Base-by-base conservation (phyloP, 2,113 vertebrate species). In the Rafetus swinhoei region DNA sequence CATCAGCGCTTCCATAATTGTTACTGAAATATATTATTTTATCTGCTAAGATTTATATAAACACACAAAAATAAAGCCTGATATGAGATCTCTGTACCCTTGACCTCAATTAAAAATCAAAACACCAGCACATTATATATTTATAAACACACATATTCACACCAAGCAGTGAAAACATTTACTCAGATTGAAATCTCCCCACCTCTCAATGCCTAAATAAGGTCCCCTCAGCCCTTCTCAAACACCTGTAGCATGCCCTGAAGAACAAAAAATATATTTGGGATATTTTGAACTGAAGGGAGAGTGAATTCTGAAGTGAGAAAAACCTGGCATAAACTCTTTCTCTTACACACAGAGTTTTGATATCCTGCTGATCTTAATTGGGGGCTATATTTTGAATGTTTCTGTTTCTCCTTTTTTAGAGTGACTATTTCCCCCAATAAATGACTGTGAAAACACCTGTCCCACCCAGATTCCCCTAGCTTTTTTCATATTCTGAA, bases 311-410 rank as follows among this genome's bases (percentile, higher is more conserved):
- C 79, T 81, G 25, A 96, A 81, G 92, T 93, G 39, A 85, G 87
- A 91, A 86, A 88, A 24, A 45, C 94, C 56, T 88, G 93, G 54
- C 35, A 86, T 88, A 81, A 87, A 60, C 87, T 93, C 80, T 69
- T 95, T 39, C 84, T 95, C 72, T 95, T 95, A 94, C 81, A 53
- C 85, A 77, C 79, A 96, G 85, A 93, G 45, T 79, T 21, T 76
- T 92, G 90, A 87, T 27, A 52, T 56, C 92, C 92, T 82, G 9
- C 72, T 90, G 50, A 87, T 84, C 89, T 89, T 52, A 1, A 29
- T 77, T 83, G 45, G 87, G 86, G 39, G 45, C 59, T 27, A 6
- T 52, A 32, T 32, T 83, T 83, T 62, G 27, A 11, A 50, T 45
- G 50, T 72, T 35, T 82, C 81, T n/a, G 24, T 45, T 82, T 95